phyloP scores from a whole-genome alignment of 2,113 vertebrate species.

The Lichenostomus cassidix region DNA sequence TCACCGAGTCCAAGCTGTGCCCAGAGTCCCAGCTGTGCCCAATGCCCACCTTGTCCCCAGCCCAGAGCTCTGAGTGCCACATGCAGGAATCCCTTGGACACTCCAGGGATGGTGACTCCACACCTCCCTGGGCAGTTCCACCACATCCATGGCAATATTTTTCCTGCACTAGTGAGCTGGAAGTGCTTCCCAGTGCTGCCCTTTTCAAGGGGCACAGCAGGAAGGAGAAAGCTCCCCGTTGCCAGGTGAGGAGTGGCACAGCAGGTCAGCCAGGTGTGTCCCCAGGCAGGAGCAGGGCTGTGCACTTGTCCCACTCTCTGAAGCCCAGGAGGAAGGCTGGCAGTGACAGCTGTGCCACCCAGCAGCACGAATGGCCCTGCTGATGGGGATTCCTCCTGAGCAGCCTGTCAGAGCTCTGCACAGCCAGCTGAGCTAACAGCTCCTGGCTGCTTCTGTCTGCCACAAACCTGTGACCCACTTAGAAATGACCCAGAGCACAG shows the following conservation, averaged over 20 bases:
- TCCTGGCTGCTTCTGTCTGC: neutral
- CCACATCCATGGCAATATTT: neutral
- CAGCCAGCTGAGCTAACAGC: neutral
- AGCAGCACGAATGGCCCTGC: rapidly evolving
- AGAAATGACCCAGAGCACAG: neutral
- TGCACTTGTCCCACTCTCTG: rapidly evolving
- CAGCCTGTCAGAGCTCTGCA: neutral
- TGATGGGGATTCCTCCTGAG: neutral
- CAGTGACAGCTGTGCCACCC: neutral
- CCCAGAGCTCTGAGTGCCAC: neutral
- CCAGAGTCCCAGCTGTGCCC: neutral
- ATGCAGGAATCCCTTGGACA: neutral
- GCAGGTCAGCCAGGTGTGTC: neutral
- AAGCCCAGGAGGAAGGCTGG: neutral
- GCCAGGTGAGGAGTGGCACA: neutral
- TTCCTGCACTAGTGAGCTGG: neutral
- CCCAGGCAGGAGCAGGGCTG: neutral
- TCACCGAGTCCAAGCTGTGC: neutral
- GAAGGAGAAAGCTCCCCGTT: neutral
- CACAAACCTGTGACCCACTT: neutral
- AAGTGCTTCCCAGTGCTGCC: neutral
- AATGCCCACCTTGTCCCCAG: neutral
- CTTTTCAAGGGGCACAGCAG: neutral
- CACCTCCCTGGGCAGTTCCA: neutral
- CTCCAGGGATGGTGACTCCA: neutral